phyloP scores from a whole-genome alignment of 2,113 vertebrate species.

The Bettongia penicillata region DNA sequence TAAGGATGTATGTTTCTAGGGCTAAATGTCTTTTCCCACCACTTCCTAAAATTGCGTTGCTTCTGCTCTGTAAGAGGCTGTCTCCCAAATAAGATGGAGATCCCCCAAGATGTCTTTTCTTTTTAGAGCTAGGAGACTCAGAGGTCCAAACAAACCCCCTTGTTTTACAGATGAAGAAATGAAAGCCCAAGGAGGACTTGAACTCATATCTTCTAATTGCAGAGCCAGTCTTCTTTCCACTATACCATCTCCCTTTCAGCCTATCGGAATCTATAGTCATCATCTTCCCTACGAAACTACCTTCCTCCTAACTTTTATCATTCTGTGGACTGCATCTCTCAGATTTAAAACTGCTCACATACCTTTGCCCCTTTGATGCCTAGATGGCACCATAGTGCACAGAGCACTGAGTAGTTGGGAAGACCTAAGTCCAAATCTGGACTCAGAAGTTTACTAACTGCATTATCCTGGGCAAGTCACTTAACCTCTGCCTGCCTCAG shows the following conservation, averaged over 20 bases:
- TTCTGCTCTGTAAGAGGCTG: not conserved
- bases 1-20: not conserved
- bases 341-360: not conserved
- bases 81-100: not conserved
- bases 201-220: not conserved
- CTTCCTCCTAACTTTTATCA: not conserved
- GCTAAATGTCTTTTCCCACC: not conserved
- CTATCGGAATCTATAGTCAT: not conserved
- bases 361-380: not conserved
- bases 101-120: not conserved
- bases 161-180: not conserved
- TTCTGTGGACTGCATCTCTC: not conserved
- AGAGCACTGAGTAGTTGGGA: not conserved
- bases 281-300: not conserved
- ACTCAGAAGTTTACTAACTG: not conserved
- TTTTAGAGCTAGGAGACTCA: not conserved
- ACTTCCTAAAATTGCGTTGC: not conserved
- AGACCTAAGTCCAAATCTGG: not conserved
- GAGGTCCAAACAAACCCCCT: not conserved
- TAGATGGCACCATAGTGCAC: not conserved
- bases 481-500: not conserved
- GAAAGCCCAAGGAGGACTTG: not conserved
- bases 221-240: not conserved
- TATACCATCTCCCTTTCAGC: not conserved
- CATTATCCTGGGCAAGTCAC: not conserved